A percentile compares a stretch with the other conserved stretches of the same genome.
Conservation (phyloP, 2,888 invertebrate species). For the Meteorus colon region DNA sequence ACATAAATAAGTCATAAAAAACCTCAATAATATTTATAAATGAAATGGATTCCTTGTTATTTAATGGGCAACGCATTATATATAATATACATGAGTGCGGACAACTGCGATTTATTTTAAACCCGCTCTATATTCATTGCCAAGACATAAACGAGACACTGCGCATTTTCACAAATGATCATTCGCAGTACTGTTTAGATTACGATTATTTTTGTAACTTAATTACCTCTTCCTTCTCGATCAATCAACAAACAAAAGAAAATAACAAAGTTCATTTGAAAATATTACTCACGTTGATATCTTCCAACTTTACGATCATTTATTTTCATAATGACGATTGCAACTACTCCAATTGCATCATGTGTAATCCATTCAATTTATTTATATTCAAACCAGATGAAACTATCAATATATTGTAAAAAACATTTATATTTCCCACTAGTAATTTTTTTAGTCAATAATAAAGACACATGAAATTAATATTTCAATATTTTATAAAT, state of each 20-base stretch:
- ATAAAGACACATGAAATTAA: neutral
- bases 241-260: neutral
- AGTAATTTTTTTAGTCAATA: neutral
- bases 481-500: neutral
- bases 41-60: neutral
- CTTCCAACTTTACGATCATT: conserved; percentile 54
- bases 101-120: conserved; percentile 33
- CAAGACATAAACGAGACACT: conserved; percentile 14
- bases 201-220: too few species aligned
- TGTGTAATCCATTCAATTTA: conserved; percentile 23
- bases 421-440: neutral
- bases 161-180: neutral
- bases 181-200: too few species aligned
- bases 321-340: conserved; percentile 59
- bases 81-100: neutral
- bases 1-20: neutral
- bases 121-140: conserved; percentile 27
- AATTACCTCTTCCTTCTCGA: too few species aligned
- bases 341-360: conserved; percentile 46
- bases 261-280: neutral
- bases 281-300: conserved; percentile 57
- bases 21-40: neutral
- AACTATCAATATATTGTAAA: neutral
- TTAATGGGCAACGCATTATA: neutral
- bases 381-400: neutral